phyloP scores from a whole-genome alignment of 1,140 invertebrate species.

The Drosophila sturtevanti region DNA sequence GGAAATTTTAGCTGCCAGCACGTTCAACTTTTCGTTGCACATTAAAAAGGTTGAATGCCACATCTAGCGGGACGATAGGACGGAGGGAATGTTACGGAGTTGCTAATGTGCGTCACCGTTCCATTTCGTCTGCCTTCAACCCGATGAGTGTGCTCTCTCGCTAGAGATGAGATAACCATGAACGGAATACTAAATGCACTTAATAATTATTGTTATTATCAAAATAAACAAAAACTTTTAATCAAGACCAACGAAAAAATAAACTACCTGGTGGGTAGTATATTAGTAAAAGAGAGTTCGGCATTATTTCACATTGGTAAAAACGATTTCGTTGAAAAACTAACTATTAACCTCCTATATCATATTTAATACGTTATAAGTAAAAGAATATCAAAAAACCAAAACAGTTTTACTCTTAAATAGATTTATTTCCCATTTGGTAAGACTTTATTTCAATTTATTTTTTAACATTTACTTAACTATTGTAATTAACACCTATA shows the following conservation, averaged over 20 bases:
- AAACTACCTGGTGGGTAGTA: neutral
- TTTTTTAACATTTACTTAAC: too few relatives aligned
- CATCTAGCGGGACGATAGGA: neutral
- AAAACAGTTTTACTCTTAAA: too few relatives aligned
- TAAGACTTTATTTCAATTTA: too few relatives aligned
- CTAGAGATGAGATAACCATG: neutral
- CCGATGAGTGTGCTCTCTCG: neutral
- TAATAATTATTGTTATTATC: slow-evolving; percentile 1
- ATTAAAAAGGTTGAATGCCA: slow-evolving; percentile 43
- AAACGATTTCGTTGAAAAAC: too few relatives aligned
- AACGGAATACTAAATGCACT: neutral
- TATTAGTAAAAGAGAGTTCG: neutral
- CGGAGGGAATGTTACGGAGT: neutral
- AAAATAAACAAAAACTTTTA: neutral
- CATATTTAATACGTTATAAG: too few relatives aligned
- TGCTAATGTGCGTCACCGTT: slow-evolving; percentile 67
- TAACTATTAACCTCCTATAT: too few relatives aligned
- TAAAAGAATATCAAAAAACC: too few relatives aligned
- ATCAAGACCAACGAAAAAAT: neutral
- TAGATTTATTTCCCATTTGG: too few relatives aligned
- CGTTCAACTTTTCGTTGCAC: slow-evolving; percentile 66
- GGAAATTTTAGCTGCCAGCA: slow-evolving; percentile 43
- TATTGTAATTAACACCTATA: too few relatives aligned
- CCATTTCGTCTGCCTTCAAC: slow-evolving; percentile 49
- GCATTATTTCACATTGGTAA: too few relatives aligned